Base-by-base conservation (phyloP, 1,140 invertebrate species). In the Formica selysi region DNA sequence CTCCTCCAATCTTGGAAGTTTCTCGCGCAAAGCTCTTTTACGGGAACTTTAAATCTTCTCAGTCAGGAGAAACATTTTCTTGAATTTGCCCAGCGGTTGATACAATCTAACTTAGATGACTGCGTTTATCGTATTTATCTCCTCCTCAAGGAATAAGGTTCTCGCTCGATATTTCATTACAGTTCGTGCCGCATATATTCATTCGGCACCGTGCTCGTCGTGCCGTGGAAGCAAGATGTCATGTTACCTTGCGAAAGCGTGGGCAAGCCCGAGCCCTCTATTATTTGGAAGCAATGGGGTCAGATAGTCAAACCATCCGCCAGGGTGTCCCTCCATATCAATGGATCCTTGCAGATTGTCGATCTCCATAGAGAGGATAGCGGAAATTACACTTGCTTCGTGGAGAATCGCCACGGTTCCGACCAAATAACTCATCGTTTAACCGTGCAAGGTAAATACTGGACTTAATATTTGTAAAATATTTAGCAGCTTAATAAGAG, bases 361-460 rank as follows among this genome's bases (percentile, higher is more conserved):
- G 96, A 97, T 86, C 96, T 97, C 13, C 97, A 98, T 93, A 96
- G 97, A 90, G 96, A 96, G 29, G 97, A 98, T 93, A 97, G 97
- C 91, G 98, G 98, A n/a, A 98, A 99, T 95, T 99, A 99, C 93
- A 97, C 98, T 2, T 99, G 98, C 93, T 95, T 96, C 29, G 97
- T 98, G 3, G 97, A 97, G 90, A 99, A 99, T 94, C 95, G 96
- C 10, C 96, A 98, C 94, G 98, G 98, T 0, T 96, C 96, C 64
- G 98, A 99, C 95, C 97, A 97, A 91, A 98, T 99, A 79, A 96
- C 97, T 0, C 98, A 98, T 91, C 95, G 95, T 22, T 91, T 97
- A 3, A 96, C 95, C 70, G 96, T 97, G 13, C 96, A 96, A 96
- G 96, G 97, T 97, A 93, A 78, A 48, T 4, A 16, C 44, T 57